These are phyloP conservation scores for Dendrophyllia cribrosa DNA, from an alignment of 64 coral and sea anemone genomes.

Conservation along the genomic window DNA sequence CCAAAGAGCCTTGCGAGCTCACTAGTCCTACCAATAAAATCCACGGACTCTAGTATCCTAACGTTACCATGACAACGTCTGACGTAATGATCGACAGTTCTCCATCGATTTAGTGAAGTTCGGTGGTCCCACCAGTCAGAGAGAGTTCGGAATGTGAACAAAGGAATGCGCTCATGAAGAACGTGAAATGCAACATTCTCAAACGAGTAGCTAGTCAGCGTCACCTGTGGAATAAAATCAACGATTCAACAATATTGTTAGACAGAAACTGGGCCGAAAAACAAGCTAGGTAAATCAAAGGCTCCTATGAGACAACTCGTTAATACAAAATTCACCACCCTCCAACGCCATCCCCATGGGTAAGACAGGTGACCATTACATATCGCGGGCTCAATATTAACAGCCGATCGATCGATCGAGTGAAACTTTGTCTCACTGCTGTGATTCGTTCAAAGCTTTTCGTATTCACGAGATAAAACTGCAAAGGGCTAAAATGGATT, in stretches of 20 bases:
- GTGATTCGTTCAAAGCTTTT: too few species aligned
- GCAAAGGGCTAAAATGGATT: too few species aligned
- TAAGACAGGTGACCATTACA: too few species aligned
- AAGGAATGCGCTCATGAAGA: slow-evolving; percentile 89
- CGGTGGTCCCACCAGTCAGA: slow-evolving; percentile 98
- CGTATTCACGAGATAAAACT: too few species aligned
- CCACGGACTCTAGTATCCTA: slow-evolving; percentile 77
- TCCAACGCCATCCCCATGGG: too few species aligned
- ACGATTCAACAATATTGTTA: not conserved
- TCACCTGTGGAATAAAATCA: slow-evolving; percentile 53
- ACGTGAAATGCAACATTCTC: slow-evolving; percentile 96
- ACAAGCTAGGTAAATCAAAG: too few species aligned
- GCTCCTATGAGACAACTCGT: too few species aligned
- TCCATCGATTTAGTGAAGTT: slow-evolving; percentile 80
- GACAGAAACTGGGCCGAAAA: not conserved
- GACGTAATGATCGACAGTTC: slow-evolving; percentile 92
- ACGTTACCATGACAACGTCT: slow-evolving; percentile 91
- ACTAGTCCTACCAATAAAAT: slow-evolving; percentile 95
- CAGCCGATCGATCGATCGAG: too few species aligned
- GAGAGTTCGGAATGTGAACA: slow-evolving; percentile 82
- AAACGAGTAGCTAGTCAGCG: slow-evolving; percentile 90
- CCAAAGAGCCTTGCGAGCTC: slow-evolving; percentile 98
- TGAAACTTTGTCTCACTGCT: too few species aligned
- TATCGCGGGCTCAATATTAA: too few species aligned
- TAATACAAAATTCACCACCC: too few species aligned